Conservation (phyloP, 2,797 vertebrate genomes). For the Agapornis canus region DNA sequence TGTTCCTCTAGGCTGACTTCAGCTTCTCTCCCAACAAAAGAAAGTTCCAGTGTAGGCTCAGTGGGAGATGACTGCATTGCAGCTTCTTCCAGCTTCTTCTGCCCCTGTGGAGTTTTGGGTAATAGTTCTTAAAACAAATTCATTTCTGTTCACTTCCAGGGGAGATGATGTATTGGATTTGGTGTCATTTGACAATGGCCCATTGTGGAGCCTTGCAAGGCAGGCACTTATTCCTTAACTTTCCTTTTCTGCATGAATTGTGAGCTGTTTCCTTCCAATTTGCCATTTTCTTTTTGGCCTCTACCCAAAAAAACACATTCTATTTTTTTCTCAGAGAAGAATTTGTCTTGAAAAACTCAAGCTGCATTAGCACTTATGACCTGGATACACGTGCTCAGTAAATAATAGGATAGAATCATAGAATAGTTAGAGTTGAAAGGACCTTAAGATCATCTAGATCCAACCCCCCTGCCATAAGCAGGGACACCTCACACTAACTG, state of each 20-base stretch:
- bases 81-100: constrained; percentile 24
- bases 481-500: no score
- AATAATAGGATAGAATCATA: neutral
- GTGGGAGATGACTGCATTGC: neutral
- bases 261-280: neutral
- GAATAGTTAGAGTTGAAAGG: no score
- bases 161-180: constrained; percentile 21
- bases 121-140: neutral
- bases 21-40: constrained; percentile 9
- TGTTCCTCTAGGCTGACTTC: neutral
- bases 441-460: no score
- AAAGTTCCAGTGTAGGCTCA: neutral
- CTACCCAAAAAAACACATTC: neutral
- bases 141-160: constrained; percentile 11
- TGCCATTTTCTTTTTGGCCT: neutral
- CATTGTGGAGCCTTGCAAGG: constrained; percentile 14
- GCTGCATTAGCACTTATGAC: neutral
- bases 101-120: neutral
- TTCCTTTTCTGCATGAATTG: constrained; percentile 44
- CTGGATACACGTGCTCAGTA: neutral
- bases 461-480: no score
- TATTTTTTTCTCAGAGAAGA: neutral
- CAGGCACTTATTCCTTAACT: neutral
- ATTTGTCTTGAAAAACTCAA: neutral
- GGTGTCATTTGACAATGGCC: neutral